These are phyloP conservation scores for Calliphora vomitoria DNA, from an alignment of 2,888 invertebrate species.

Conservation along the genomic window DNA sequence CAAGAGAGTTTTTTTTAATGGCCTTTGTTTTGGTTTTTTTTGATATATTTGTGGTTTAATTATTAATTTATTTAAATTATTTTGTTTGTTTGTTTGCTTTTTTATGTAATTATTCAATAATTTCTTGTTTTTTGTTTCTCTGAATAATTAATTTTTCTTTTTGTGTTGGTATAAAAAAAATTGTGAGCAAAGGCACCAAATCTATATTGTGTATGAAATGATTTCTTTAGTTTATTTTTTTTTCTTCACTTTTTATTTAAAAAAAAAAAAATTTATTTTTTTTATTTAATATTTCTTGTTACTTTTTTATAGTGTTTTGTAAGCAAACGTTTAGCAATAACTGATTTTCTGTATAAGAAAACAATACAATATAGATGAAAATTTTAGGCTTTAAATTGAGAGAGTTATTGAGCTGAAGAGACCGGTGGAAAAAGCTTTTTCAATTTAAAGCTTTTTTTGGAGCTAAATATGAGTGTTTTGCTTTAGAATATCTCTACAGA, in stretches of 20 bases:
- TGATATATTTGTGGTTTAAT: constrained; percentile 6
- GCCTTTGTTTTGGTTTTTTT: neutral
- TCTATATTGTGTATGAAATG: constrained; percentile 62
- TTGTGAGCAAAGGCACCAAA: constrained; percentile 69
- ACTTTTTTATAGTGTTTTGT: constrained; percentile 73
- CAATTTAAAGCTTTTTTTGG: neutral
- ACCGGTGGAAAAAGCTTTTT: constrained; percentile 63
- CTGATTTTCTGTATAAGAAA: constrained; percentile 77
- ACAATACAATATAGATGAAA: constrained; percentile 67
- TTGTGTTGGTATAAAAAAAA: constrained; percentile 54
- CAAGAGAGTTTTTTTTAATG: neutral
- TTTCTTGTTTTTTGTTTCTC: constrained; percentile 12
- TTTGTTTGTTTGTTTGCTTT: neutral
- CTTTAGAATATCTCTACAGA: constrained; percentile 6
- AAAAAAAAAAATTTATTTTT: constrained; percentile 48
- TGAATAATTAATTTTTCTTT: constrained; percentile 58
- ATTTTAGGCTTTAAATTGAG: constrained; percentile 42
- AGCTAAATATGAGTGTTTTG: neutral
- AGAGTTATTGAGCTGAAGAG: constrained; percentile 52
- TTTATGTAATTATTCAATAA: constrained; percentile 31
- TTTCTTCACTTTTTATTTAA: constrained; percentile 47
- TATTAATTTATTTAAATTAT: constrained; percentile 24
- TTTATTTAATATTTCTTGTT: constrained; percentile 52
- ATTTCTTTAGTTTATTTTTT: no score
- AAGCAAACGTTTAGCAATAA: constrained; percentile 82